Evolutionary conservation across 2,113 vertebrate species (phyloP).

Genomic region (Atlantisia rogersi): DNA sequence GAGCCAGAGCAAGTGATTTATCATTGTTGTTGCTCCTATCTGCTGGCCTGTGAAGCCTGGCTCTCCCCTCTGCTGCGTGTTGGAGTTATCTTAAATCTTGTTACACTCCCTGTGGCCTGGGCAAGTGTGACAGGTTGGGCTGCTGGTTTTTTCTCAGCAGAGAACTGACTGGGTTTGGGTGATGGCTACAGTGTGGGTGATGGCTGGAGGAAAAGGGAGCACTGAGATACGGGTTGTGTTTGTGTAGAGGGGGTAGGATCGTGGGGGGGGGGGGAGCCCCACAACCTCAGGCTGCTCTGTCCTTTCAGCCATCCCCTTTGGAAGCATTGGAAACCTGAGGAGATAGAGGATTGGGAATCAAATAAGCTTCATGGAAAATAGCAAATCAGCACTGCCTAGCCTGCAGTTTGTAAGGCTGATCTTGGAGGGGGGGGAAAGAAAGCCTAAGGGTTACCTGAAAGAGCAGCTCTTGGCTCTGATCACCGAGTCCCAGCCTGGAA

Average conservation of each 20-base stretch:
- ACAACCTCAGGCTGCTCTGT: not conserved
- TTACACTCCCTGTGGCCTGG: rapidly evolving
- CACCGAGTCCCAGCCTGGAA: rapidly evolving
- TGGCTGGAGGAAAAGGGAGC: not conserved
- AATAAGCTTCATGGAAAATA: not conserved
- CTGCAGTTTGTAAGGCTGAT: not conserved
- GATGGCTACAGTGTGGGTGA: not conserved
- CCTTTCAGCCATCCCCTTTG: not conserved
- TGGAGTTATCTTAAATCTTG: not conserved
- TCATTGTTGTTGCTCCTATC: constrained; percentile 17
- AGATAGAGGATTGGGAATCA: not conserved
- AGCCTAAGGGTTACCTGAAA: not conserved
- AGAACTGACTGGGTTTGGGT: not conserved
- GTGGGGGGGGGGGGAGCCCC: not conserved
- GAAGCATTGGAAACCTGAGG: not conserved
- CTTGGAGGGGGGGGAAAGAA: not conserved
- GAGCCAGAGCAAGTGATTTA: constrained; percentile 44
- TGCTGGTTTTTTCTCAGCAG: not conserved
- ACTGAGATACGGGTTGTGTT: rapidly evolving
- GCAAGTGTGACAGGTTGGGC: not conserved
- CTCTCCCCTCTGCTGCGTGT: not conserved
- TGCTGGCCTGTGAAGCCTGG: not conserved
- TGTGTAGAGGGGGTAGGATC: not conserved
- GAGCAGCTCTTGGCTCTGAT: not conserved
- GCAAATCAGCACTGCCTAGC: not conserved